A percentile compares a stretch with the other conserved stretches of the same genome.
Evolutionary conservation across 1,140 invertebrate species (phyloP).

Genomic region (Sesamia nonagrioides): DNA sequence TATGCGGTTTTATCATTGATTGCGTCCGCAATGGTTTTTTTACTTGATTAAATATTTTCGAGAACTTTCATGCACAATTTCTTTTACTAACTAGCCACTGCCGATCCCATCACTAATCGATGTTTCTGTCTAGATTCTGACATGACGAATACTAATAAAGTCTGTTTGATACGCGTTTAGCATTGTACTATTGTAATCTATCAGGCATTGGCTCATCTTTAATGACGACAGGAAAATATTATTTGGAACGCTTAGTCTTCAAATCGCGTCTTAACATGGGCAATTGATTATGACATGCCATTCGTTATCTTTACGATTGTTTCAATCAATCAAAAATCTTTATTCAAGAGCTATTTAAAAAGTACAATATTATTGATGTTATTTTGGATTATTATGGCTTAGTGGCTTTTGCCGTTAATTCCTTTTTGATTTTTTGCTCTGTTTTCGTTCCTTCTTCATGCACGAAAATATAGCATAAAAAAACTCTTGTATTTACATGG

Average conservation of each 20-base stretch:
- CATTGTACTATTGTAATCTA: slow-evolving; percentile 17
- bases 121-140: slow-evolving; percentile 5
- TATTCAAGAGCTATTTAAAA: neutral
- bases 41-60: too few species aligned
- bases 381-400: too few species aligned
- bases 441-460: too few species aligned
- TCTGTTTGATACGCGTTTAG: neutral
- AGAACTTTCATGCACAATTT: too few species aligned
- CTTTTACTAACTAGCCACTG: too few species aligned
- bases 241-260: neutral
- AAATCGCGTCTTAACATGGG: neutral
- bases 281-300: neutral
- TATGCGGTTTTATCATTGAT: neutral
- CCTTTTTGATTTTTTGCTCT: too few species aligned
- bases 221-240: neutral
- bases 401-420: too few species aligned
- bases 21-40: too few species aligned
- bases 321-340: too few species aligned
- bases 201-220: neutral
- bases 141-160: slow-evolving; percentile 22
- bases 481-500: too few species aligned
- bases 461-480: too few species aligned
- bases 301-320: neutral
- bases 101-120: neutral
- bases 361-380: too few species aligned